Conservation (phyloP, 2,797 vertebrate genomes). For the Sebastes cheni region DNA sequence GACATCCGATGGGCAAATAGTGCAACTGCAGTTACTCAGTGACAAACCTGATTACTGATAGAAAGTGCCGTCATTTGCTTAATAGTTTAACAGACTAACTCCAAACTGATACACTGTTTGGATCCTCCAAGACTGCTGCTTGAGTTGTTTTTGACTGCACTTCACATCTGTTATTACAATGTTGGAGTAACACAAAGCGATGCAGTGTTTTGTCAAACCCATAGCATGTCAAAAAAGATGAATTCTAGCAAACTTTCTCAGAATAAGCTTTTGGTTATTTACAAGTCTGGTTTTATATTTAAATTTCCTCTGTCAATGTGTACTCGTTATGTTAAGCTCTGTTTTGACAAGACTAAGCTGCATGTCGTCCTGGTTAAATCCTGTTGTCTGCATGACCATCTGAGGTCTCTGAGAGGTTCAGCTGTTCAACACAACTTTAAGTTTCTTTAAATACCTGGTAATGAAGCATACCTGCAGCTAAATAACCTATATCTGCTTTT, state of each 20-base stretch:
- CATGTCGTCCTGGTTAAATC: constrained; percentile 53
- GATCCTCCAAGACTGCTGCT: not conserved
- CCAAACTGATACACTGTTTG: not conserved
- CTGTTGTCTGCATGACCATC: constrained; percentile 58
- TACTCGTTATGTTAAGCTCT: constrained; percentile 10
- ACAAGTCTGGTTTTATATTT: not conserved
- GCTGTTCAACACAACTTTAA: not conserved
- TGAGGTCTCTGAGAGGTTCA: constrained; percentile 11
- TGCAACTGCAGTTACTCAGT: constrained; percentile 60
- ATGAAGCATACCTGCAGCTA: not conserved
- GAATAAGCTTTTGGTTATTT: not conserved
- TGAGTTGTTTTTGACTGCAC: not conserved
- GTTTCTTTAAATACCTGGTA: constrained; percentile 1
- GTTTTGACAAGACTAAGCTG: constrained; percentile 48
- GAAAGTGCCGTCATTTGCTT: no score
- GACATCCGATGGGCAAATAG: constrained; percentile 71
- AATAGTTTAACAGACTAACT: not conserved
- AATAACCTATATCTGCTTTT: not conserved
- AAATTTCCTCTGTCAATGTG: constrained; percentile 27
- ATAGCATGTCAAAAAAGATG: not conserved
- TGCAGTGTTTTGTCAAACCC: not conserved
- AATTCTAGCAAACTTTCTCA: not conserved
- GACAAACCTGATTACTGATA: not conserved
- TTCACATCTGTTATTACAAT: not conserved
- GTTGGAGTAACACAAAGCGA: not conserved